These are phyloP conservation scores for Grallaria varia DNA, from an alignment of 2,113 vertebrate genomes.

Conservation along the genomic window DNA sequence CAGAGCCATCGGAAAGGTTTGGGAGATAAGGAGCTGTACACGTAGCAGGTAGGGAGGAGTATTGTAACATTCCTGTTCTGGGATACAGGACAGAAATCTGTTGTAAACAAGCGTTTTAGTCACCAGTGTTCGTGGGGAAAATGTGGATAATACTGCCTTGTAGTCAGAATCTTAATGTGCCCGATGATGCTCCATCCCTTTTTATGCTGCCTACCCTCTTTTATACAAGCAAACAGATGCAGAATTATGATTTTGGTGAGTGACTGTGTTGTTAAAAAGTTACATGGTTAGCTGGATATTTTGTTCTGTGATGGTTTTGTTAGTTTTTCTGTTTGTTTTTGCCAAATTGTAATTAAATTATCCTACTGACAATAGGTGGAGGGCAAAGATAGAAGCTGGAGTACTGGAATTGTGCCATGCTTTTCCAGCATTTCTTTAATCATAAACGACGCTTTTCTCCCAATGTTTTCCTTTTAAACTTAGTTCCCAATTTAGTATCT, in stretches of 20 bases:
- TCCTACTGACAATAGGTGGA: background rate
- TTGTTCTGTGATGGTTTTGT: background rate
- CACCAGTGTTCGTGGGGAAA: background rate
- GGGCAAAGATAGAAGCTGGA: background rate
- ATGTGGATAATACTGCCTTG: background rate
- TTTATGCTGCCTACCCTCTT: background rate
- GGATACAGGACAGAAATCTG: background rate
- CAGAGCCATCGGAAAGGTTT: background rate
- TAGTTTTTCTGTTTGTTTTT: too few species aligned
- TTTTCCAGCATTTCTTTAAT: background rate
- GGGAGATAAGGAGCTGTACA: background rate
- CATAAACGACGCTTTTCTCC: background rate
- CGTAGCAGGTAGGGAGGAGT: background rate
- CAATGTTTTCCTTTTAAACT: background rate
- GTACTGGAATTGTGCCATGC: background rate
- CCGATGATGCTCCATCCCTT: rapidly evolving
- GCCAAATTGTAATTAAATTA: background rate
- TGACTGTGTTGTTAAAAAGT: background rate
- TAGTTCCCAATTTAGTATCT: background rate
- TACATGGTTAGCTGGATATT: background rate
- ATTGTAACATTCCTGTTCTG: background rate
- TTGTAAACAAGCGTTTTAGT: background rate
- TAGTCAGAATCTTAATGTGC: background rate
- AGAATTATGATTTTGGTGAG: background rate
- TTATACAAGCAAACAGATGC: background rate